Percentiles rank a stretch among this genome's conserved stretches.
Evolutionary conservation across 2,797 vertebrate species (phyloP).

Genomic region (Champsocephalus gunnari): DNA sequence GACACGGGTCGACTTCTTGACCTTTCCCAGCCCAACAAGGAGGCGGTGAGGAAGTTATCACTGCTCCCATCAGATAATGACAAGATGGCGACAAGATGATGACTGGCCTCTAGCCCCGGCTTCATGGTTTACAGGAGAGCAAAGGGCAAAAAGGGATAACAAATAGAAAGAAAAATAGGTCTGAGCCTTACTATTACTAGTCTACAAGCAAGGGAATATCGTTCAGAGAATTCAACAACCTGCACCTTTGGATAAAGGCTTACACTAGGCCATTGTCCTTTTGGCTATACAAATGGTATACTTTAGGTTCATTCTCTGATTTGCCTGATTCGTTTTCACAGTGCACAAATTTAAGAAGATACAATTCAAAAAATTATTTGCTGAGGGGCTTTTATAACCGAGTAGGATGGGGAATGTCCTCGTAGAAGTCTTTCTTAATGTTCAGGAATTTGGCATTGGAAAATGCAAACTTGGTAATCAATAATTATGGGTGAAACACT

Average conservation of each 20-base stretch:
- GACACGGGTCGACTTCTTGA: conserved; percentile 63
- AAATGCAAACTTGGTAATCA: no score
- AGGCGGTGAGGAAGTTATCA: conserved; percentile 64
- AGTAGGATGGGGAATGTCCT: no score
- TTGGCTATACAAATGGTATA: no score
- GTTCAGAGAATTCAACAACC: conserved; percentile 42
- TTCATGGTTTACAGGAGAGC: conserved; percentile 67
- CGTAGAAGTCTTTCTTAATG: no score
- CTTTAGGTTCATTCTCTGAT: no score
- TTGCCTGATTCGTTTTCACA: no score
- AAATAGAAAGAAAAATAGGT: conserved; percentile 44
- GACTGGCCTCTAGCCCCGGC: conserved; percentile 68
- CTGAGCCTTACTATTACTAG: conserved; percentile 45
- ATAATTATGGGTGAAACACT: no score
- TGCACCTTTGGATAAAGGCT: conserved; percentile 47
- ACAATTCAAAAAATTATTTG: no score
- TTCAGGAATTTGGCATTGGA: no score
- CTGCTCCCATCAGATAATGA: conserved; percentile 73
- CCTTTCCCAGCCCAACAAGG: conserved; percentile 56
- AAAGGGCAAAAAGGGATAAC: conserved; percentile 42
- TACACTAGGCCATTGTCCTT: background rate
- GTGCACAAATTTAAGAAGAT: no score
- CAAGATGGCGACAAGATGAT: conserved; percentile 75
- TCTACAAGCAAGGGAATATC: conserved; percentile 38
- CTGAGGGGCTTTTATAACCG: no score